phyloP scores from a whole-genome alignment of 2,888 invertebrate genomes.

The Lepidochrysops patricia region DNA sequence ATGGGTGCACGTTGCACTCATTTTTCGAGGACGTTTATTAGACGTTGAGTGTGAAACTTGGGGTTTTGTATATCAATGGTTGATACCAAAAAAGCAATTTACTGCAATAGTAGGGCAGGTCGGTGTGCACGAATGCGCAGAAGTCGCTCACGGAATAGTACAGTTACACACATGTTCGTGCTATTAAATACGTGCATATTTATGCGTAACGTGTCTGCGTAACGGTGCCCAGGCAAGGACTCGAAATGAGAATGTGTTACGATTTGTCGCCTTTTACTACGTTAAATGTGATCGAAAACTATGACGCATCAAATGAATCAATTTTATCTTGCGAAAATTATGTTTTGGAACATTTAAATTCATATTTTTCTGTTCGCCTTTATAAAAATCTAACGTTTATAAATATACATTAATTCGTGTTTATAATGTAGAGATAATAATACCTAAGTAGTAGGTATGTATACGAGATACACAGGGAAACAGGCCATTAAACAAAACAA shows the following conservation, averaged over 20 bases:
- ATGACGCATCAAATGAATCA: too few species aligned
- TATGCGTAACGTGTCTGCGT: conserved; percentile 64
- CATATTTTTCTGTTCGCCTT: too few species aligned
- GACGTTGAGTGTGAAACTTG: too few species aligned
- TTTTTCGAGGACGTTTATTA: too few species aligned
- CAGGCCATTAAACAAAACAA: not conserved
- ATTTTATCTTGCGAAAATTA: too few species aligned
- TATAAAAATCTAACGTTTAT: too few species aligned
- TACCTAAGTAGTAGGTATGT: too few species aligned
- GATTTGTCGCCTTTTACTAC: conserved; percentile 15
- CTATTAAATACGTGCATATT: conserved; percentile 65
- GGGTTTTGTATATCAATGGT: too few species aligned
- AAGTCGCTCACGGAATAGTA: conserved; percentile 46
- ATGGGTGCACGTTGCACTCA: too few species aligned
- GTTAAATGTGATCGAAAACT: not conserved
- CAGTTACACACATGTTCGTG: conserved; percentile 63
- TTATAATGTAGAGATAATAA: too few species aligned
- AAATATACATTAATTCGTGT: too few species aligned
- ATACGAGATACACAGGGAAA: not conserved
- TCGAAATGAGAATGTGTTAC: conserved; percentile 45
- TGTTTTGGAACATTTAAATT: too few species aligned
- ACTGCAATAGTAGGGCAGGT: conserved; percentile 18
- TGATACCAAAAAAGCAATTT: conserved; percentile 1
- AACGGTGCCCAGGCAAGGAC: conserved; percentile 61
- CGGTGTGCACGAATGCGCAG: conserved; percentile 31